Conservation (phyloP, 2,888 invertebrate species). For the Aradus depressus region DNA sequence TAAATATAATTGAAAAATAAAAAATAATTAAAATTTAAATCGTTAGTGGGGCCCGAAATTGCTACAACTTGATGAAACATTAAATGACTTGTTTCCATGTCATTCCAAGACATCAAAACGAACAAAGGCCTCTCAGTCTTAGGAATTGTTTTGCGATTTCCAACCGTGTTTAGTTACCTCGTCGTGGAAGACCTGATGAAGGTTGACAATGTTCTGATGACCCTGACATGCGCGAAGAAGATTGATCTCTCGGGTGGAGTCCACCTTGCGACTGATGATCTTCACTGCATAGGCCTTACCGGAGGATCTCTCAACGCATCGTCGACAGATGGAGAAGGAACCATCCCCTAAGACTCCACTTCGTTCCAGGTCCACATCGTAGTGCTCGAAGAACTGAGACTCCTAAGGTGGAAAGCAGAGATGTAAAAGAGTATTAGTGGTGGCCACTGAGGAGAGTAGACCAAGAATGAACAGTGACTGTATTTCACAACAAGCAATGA, state of each 20-base stretch:
- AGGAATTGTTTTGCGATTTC: too few species aligned
- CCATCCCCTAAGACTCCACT: constrained; percentile 73
- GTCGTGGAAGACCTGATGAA: constrained; percentile 76
- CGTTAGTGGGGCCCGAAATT: neutral
- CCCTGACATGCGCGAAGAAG: constrained; percentile 74
- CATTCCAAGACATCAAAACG: too few species aligned
- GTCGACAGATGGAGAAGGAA: constrained; percentile 75
- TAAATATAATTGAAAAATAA: constrained; percentile 3
- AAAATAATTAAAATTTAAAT: constrained; percentile 3
- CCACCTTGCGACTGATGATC: constrained; percentile 57
- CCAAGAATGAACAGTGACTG: too few species aligned
- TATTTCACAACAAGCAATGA: too few species aligned
- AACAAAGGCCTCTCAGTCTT: too few species aligned
- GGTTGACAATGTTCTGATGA: constrained; percentile 73
- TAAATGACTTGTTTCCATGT: too few species aligned
- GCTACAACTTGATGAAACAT: neutral
- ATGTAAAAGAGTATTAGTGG: too few species aligned
- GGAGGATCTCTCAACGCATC: constrained; percentile 62
- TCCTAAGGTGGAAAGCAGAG: constrained; percentile 42
- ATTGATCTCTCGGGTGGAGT: constrained; percentile 62
- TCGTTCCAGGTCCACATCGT: constrained; percentile 56
- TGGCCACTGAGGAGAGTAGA: too few species aligned
- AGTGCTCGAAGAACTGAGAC: constrained; percentile 76
- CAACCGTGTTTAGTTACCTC: constrained; percentile 43
- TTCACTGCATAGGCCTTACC: constrained; percentile 77